phyloP scores from a whole-genome alignment of 2,888 invertebrate species.

The Macrophya annulata region DNA sequence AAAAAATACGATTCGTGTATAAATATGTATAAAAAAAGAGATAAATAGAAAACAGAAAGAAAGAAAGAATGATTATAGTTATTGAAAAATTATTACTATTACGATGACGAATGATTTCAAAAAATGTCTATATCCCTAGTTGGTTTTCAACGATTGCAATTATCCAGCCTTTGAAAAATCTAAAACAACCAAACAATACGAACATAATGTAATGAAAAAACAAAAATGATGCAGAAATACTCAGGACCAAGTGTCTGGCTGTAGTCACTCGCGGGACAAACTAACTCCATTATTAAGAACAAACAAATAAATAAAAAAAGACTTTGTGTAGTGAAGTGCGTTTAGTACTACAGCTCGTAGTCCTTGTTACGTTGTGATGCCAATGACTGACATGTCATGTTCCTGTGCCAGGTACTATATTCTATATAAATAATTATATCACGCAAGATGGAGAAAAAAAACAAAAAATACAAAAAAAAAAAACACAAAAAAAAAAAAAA shows the following conservation, averaged over 20 bases:
- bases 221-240: conserved; percentile 77
- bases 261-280: conserved; percentile 73
- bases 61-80: not conserved
- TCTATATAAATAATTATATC: conserved; percentile 64
- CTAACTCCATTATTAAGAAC: conserved; percentile 35
- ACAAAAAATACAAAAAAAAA: conserved; percentile 58
- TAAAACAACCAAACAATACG: conserved; percentile 60
- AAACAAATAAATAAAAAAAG: conserved; percentile 46
- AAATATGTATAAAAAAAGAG: conserved; percentile 1
- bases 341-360: conserved; percentile 76
- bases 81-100: not conserved
- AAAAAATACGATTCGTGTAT: conserved; percentile 6
- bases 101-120: conserved; percentile 17
- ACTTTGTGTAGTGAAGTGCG: conserved; percentile 65
- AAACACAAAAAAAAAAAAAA: conserved; percentile 26
- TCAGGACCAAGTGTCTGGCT: conserved; percentile 79
- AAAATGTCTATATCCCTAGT: conserved; percentile 35
- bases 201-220: conserved; percentile 62
- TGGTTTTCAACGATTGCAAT: conserved; percentile 39
- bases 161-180: conserved; percentile 55
- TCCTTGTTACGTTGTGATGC: conserved; percentile 79
- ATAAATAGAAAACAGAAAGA: not conserved
- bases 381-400: conserved; percentile 79
- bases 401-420: conserved; percentile 79
- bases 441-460: conserved; percentile 53